Evolutionary conservation across 1,140 invertebrate genomes (phyloP).

Genomic region (Bactericera cockerelli): DNA sequence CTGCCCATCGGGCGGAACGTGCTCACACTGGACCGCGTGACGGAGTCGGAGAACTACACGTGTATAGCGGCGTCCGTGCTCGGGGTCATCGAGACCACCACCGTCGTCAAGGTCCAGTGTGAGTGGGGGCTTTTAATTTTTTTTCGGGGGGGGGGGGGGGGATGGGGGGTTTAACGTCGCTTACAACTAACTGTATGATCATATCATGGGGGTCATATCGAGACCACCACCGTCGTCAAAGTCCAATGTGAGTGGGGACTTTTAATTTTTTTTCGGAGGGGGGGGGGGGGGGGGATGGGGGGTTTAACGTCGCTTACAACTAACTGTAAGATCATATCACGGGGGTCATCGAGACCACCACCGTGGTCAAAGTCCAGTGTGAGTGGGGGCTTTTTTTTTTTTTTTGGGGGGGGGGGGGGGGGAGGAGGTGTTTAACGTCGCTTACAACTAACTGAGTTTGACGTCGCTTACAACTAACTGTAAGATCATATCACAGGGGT

Average conservation of each 20-base stretch:
- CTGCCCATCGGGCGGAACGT: conserved; percentile 74
- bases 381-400: conserved; percentile 34
- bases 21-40: conserved; percentile 64
- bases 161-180: no score
- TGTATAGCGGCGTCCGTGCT: conserved; percentile 89
- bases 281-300: no score
- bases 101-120: conserved; percentile 91
- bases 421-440: no score
- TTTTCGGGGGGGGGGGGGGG: no score
- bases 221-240: conserved; percentile 70
- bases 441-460: no score
- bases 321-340: no score
- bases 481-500: no score
- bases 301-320: no score
- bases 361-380: conserved; percentile 91
- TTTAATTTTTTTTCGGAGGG: no score
- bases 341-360: conserved; percentile 70
- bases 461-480: no score
- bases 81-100: conserved; percentile 72
- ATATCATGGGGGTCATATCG: conserved; percentile 87
- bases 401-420: no score
- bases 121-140: conserved; percentile 34
- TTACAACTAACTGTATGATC: no score
- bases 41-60: conserved; percentile 89
- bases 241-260: conserved; percentile 70